Evolutionary conservation across 2,797 vertebrate genomes (phyloP).

Genomic region (Triplophysa yarkandensis): DNA sequence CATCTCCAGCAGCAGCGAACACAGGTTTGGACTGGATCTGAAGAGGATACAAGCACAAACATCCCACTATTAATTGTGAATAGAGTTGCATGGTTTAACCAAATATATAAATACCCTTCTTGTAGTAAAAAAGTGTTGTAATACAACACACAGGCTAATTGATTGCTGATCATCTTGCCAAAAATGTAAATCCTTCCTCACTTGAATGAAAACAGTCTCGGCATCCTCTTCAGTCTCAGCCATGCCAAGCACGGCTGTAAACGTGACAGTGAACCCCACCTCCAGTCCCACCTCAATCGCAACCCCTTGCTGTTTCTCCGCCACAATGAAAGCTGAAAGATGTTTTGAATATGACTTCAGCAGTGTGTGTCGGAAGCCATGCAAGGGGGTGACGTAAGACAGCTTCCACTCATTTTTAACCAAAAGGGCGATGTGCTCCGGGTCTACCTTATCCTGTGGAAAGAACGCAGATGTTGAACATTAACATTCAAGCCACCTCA

Average conservation of each 20-base stretch:
- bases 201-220: constrained; percentile 85
- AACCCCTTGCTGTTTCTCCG: constrained; percentile 86
- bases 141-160: not conserved
- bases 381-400: constrained; percentile 88
- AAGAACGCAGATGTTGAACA: not conserved
- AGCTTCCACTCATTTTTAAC: constrained; percentile 85
- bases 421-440: constrained; percentile 73
- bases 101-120: not conserved
- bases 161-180: no score
- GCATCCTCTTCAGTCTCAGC: constrained; percentile 75
- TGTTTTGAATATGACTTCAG: constrained; percentile 82
- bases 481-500: not conserved
- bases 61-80: not conserved
- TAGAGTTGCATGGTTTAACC: not conserved
- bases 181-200: constrained; percentile 55
- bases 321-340: constrained; percentile 79
- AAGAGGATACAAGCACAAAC: not conserved
- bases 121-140: not conserved
- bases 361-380: constrained; percentile 78
- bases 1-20: constrained; percentile 63
- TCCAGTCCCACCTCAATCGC: constrained; percentile 79
- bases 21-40: constrained; percentile 77
- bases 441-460: constrained; percentile 73
- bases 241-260: constrained; percentile 80
- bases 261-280: constrained; percentile 70